Percentiles rank a stretch among this genome's conserved stretches.
Evolutionary conservation across 1,140 invertebrate genomes (phyloP).

Genomic region (Bombus sibiricus): DNA sequence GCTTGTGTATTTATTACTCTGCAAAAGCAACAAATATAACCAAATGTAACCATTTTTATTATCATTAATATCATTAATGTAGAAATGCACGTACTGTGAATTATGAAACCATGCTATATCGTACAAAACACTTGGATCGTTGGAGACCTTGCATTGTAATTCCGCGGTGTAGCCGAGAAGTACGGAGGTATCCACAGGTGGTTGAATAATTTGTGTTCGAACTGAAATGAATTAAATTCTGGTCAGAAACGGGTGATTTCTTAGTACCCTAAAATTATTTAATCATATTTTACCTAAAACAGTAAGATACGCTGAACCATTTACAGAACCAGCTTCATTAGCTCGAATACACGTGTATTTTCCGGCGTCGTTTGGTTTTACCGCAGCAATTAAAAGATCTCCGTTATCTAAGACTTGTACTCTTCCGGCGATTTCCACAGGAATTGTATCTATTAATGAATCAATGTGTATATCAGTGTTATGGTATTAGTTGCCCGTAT

Average conservation of each 20-base stretch:
- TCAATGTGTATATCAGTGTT: constrained; percentile 10
- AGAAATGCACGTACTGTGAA: constrained; percentile 85
- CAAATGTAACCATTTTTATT: not conserved
- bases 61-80: not conserved
- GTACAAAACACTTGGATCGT: constrained; percentile 94
- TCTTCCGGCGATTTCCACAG: constrained; percentile 86
- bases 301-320: constrained; percentile 90
- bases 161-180: constrained; percentile 95
- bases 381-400: constrained; percentile 93
- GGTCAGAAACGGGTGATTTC: not conserved
- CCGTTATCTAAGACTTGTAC: constrained; percentile 93
- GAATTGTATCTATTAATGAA: constrained; percentile 80
- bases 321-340: constrained; percentile 94
- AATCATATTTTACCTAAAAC: constrained; percentile 87
- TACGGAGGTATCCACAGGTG: constrained; percentile 94
- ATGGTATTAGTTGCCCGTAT: too few species aligned
- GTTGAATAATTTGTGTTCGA: constrained; percentile 95
- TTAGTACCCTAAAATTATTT: not conserved
- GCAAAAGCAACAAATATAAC: constrained; percentile 51
- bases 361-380: constrained; percentile 91
- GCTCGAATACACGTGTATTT: constrained; percentile 94
- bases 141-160: constrained; percentile 96
- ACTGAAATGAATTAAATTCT: constrained; percentile 83
- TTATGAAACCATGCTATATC: constrained; percentile 96
- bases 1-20: constrained; percentile 86